Evolutionary conservation across 2,113 vertebrate genomes (phyloP).

Genomic region (Cricetomys ansorgei): DNA sequence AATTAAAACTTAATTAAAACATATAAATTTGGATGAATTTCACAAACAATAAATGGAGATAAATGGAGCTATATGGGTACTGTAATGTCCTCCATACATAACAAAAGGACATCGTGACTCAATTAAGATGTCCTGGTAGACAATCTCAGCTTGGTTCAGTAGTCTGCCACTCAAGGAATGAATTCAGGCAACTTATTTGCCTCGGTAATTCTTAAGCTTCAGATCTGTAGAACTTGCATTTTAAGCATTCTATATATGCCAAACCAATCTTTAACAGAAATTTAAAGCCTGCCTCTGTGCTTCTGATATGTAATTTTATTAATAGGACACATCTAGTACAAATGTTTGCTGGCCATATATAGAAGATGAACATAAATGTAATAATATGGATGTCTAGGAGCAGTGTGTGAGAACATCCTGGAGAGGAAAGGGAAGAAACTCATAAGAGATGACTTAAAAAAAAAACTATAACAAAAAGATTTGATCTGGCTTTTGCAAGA

Average conservation of each 20-base stretch:
- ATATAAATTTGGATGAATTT: neutral
- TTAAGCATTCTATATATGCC: neutral
- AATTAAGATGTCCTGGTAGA: neutral
- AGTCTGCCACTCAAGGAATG: neutral
- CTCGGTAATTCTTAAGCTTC: neutral
- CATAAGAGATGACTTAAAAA: neutral
- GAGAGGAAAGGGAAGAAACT: neutral
- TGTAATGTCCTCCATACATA: neutral
- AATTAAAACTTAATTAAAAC: too few relatives aligned
- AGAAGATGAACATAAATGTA: neutral
- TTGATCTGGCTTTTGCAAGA: neutral
- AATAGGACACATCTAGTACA: neutral
- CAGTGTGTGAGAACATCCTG: neutral
- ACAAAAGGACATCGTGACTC: neutral
- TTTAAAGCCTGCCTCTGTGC: neutral
- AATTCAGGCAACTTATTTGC: neutral
- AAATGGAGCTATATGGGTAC: neutral
- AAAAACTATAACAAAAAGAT: neutral
- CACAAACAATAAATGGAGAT: neutral
- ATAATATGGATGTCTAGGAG: neutral
- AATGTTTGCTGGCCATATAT: neutral
- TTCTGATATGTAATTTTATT: neutral
- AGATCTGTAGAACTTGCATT: neutral
- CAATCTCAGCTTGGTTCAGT: neutral
- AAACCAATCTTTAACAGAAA: neutral